Evolutionary conservation across 2,888 invertebrate species (phyloP), one percentile per base, ranked within the genome.

Genomic region (Polia nebulosa): DNA sequence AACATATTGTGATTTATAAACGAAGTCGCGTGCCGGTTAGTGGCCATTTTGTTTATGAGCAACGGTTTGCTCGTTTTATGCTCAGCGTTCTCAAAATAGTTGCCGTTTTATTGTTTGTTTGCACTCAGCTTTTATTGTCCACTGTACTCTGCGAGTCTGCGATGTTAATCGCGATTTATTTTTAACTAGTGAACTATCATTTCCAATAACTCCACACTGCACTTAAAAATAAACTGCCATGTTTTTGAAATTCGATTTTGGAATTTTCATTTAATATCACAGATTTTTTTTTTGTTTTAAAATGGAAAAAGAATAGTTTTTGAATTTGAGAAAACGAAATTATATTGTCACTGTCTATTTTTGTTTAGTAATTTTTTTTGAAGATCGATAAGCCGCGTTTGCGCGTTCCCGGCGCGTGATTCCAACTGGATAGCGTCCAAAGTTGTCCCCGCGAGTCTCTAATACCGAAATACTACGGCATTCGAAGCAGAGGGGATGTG

Each of bases 401-500:
- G 87, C 85, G 88, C 89, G 84, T 86, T 83, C 81, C 80, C 84
- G 84, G 80, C 88, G 87, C 89, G 85, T 86, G 89, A 86, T 85
- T 85, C 85, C 88, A 88, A 95, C 95, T 95, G 95, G 95, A 94
- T 90, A 89, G 86, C 86, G 83, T 94, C 94, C 95, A 95, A 95
- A 93, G 92, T 88, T 94, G 94, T 95, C 95, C 92, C 93, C 89
- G 92, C 92, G 90, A 88, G 85, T 87, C 87, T 91, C 90, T 87
- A 92, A 92, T 93, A 95, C 95, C 90, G 80, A 95, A 95, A 95
- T 95, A 95, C 92, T 87, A 89, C 91, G 89, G 90, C 87, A 92
- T 90, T 88, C 80, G 88, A 83, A 76, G 86, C 91, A 94, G 91
- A 92, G 89, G 94, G 91, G 90, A 91, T 90, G 89, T 72, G 83